Evolutionary conservation across 2,113 vertebrate species (phyloP).

Genomic region (Daphoenositta chrysoptera): DNA sequence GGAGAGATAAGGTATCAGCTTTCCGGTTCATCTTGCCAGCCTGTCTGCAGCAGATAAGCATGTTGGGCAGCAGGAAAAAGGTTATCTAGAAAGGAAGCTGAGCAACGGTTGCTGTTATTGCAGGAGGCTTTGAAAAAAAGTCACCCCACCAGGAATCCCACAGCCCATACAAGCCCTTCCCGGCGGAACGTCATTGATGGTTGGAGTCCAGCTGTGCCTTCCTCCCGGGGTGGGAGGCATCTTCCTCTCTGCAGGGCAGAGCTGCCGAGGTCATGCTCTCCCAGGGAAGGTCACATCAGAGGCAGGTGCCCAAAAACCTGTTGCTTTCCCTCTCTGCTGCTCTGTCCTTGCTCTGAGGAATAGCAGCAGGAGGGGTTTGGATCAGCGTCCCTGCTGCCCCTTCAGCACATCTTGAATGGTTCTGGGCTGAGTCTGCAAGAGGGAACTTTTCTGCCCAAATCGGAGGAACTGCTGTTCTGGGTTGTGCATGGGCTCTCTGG

Average conservation of each 20-base stretch:
- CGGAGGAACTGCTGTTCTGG: not conserved
- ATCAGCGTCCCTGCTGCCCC: not conserved
- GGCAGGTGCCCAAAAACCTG: conserved; percentile 23
- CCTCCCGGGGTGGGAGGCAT: not conserved
- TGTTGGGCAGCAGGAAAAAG: conserved; percentile 50
- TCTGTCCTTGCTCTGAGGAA: not conserved
- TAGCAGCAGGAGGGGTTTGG: not conserved
- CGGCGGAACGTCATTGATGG: not conserved
- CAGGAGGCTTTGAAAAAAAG: conserved; percentile 48
- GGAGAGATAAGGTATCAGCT: conserved; percentile 46
- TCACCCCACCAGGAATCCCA: conserved; percentile 18
- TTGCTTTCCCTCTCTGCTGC: not conserved
- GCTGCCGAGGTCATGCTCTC: not conserved
- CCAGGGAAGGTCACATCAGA: not conserved
- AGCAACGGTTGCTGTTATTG: conserved; percentile 15
- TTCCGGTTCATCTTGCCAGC: conserved; percentile 60
- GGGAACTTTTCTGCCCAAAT: not conserved
- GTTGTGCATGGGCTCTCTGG: not conserved
- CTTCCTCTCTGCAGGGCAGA: not conserved
- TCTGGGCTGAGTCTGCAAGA: not conserved
- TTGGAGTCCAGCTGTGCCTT: conserved; percentile 20
- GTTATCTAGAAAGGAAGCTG: conserved; percentile 61
- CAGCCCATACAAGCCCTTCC: not conserved
- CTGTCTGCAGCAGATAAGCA: conserved; percentile 46
- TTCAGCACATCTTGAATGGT: not conserved